Conservation (phyloP, 2,888 invertebrate genomes). For the Entomobrya multifasciata region DNA sequence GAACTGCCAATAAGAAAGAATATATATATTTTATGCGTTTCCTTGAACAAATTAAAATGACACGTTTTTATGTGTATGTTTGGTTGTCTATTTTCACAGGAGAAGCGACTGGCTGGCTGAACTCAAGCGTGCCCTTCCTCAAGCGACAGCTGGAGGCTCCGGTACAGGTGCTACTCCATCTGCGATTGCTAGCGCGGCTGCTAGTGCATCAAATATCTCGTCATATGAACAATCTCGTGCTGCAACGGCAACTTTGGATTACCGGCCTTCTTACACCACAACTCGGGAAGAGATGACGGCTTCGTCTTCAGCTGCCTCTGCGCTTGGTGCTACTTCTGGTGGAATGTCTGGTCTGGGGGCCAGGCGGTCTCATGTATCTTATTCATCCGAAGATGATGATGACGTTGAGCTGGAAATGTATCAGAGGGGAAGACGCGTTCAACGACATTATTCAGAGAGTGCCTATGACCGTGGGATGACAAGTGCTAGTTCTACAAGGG, state of each 20-base stretch:
- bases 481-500: slow-evolving; percentile 73
- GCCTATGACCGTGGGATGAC: slow-evolving; percentile 73
- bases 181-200: slow-evolving; percentile 51
- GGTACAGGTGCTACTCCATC: slow-evolving; percentile 69
- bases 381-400: slow-evolving; percentile 78
- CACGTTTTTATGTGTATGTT: no score
- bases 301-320: slow-evolving; percentile 46
- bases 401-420: slow-evolving; percentile 77
- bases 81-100: slow-evolving; percentile 54
- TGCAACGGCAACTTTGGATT: no score
- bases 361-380: slow-evolving; percentile 69
- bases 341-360: slow-evolving; percentile 23
- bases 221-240: slow-evolving; percentile 46
- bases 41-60: background rate
- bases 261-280: slow-evolving; percentile 64
- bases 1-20: slow-evolving; percentile 58
- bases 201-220: slow-evolving; percentile 26
- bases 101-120: slow-evolving; percentile 76
- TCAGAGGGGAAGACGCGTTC: slow-evolving; percentile 73
- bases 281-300: slow-evolving; percentile 49
- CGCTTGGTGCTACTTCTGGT: slow-evolving; percentile 49
- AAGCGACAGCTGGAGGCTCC: slow-evolving; percentile 69
- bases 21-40: background rate
- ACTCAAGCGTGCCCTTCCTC: slow-evolving; percentile 74
- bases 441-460: slow-evolving; percentile 75